Conservation (phyloP, 1,140 invertebrate species). For the Zaprionus lachaisei region DNA sequence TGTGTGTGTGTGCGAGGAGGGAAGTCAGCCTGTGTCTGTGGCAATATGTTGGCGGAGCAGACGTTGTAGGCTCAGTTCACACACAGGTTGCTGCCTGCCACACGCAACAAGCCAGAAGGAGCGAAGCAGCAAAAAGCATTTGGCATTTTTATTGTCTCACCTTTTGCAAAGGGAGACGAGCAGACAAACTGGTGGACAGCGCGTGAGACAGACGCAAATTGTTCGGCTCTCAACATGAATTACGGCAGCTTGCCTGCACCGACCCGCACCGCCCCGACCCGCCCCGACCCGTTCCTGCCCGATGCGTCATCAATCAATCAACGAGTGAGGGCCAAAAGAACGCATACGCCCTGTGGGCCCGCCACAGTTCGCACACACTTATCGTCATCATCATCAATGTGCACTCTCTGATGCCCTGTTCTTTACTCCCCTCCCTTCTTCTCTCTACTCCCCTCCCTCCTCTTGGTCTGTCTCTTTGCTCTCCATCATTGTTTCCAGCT, state of each 20-base stretch:
- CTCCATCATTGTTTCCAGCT: conserved; percentile 26
- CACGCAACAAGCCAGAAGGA: conserved; percentile 55
- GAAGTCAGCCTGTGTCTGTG: conserved; percentile 20
- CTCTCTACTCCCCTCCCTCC: not conserved
- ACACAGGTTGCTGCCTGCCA: conserved; percentile 5
- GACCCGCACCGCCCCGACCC: not conserved
- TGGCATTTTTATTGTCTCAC: conserved; percentile 55
- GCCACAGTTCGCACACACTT: conserved; percentile 55
- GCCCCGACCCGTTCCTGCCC: not conserved
- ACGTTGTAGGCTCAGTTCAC: conserved; percentile 30
- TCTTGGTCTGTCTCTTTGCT: not conserved
- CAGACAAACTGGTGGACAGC: not conserved
- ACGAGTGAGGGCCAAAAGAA: conserved; percentile 22
- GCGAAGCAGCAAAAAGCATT: conserved; percentile 32
- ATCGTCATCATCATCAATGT: conserved; percentile 50
- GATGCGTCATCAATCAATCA: conserved; percentile 79
- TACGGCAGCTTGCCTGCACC: conserved; percentile 45
- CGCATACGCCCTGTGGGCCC: conserved; percentile 65
- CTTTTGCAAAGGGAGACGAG: conserved; percentile 23
- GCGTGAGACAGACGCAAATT: conserved; percentile 55
- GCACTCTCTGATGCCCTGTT: not conserved
- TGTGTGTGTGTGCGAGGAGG: conserved; percentile 10
- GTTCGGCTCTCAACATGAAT: conserved; percentile 74
- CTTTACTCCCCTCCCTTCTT: not conserved
- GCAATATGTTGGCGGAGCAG: conserved; percentile 16